Percentiles rank a stretch among this genome's conserved stretches.
These are phyloP conservation scores for Gallinago media DNA, from an alignment of 2,113 vertebrate genomes.

Conservation along the genomic window DNA sequence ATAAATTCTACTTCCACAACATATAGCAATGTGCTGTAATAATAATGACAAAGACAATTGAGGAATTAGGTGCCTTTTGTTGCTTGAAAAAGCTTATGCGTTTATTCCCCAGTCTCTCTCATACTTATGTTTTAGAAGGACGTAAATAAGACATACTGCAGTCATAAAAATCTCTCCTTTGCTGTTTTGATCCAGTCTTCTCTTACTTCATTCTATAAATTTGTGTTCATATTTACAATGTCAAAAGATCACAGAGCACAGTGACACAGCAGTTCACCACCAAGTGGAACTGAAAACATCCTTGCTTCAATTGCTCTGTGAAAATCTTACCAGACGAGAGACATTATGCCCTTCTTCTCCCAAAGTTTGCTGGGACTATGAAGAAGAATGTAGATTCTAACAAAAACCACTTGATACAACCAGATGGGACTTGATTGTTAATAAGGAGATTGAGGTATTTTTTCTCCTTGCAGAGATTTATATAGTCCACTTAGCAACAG, in stretches of 20 bases:
- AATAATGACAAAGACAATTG: not conserved
- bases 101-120: not conserved
- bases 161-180: not conserved
- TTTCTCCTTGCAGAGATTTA: not conserved
- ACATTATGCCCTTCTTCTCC: rapidly evolving
- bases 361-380: not conserved
- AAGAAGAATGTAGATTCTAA: not conserved
- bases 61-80: not conserved
- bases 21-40: not conserved
- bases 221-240: not conserved
- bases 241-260: not conserved
- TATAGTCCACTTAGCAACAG: not conserved
- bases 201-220: not conserved
- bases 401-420: not conserved
- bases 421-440: not conserved
- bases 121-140: not conserved
- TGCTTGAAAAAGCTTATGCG: not conserved
- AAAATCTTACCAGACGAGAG: not conserved
- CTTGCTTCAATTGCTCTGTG: not conserved
- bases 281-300: not conserved
- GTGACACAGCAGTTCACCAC: not conserved
- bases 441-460: not conserved
- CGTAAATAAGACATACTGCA: not conserved
- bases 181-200: not conserved
- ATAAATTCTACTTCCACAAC: not conserved